Conservation (phyloP, 2,888 invertebrate species). For the Tenthredo distinguenda region DNA sequence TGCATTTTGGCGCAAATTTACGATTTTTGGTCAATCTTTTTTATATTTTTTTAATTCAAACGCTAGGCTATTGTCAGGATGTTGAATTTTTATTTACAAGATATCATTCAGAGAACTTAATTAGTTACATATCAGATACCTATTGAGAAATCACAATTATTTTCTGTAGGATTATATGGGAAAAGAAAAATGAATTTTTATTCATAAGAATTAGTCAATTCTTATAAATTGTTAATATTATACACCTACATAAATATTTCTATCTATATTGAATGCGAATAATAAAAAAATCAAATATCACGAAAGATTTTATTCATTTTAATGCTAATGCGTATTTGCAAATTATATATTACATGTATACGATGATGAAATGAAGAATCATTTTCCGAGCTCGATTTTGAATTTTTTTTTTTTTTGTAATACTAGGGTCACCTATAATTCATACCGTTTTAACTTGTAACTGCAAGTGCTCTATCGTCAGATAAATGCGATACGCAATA, state of each 20-base stretch:
- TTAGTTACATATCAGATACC: neutral
- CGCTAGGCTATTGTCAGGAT: constrained; percentile 31
- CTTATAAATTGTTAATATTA: neutral
- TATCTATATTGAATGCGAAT: neutral
- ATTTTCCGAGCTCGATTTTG: neutral
- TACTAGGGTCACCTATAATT: neutral
- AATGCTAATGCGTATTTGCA: neutral
- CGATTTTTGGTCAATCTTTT: neutral
- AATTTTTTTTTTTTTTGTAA: neutral
- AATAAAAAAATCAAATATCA: neutral
- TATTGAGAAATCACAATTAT: neutral
- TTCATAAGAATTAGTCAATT: neutral
- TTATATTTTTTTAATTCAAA: neutral
- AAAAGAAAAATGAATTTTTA: neutral
- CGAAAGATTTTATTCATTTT: neutral
- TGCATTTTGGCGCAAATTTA: neutral
- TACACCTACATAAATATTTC: neutral
- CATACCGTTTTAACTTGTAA: neutral
- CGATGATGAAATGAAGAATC: neutral
- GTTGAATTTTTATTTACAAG: constrained; percentile 27
- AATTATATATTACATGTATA: neutral
- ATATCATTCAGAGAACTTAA: neutral
- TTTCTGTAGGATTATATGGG: neutral
- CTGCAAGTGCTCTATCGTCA: constrained; percentile 5
- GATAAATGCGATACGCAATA: neutral